Evolutionary conservation across 2,113 vertebrate genomes (phyloP).

Genomic region (Pelobates fuscus): DNA sequence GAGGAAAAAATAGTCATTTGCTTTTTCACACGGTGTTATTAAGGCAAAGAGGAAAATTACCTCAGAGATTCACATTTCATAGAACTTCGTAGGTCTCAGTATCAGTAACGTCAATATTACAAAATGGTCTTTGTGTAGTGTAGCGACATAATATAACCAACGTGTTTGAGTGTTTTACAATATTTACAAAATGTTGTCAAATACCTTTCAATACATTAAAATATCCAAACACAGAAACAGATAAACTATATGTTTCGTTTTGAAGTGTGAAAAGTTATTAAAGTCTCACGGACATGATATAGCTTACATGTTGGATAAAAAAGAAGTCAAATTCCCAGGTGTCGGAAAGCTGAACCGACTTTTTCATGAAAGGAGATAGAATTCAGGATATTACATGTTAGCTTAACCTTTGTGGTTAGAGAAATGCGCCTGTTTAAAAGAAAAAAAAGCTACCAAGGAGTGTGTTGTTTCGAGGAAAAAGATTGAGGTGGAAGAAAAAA

Average conservation of each 20-base stretch:
- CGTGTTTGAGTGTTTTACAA: background rate
- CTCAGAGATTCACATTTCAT: background rate
- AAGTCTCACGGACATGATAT: background rate
- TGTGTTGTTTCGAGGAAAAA: constrained; percentile 23
- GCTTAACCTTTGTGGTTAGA: constrained; percentile 42
- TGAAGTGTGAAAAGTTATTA: background rate
- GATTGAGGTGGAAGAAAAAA: background rate
- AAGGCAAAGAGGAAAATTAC: background rate
- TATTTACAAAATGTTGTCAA: constrained; percentile 2
- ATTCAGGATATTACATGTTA: constrained; percentile 45
- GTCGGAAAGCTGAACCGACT: constrained; percentile 17
- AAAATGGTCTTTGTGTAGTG: background rate
- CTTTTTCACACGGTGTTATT: background rate
- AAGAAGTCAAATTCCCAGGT: constrained; percentile 36
- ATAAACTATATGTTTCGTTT: background rate
- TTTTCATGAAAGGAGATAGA: constrained; percentile 33
- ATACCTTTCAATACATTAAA: background rate
- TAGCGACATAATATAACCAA: background rate
- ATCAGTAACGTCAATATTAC: background rate
- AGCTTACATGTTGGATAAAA: constrained; percentile 11
- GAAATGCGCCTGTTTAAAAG: constrained; percentile 28
- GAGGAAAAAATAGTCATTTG: background rate
- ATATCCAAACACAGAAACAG: background rate
- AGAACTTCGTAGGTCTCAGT: background rate
- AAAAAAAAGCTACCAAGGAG: constrained; percentile 13